Base-by-base conservation (phyloP, 2,888 invertebrate species). In the Leptinotarsa juncta region DNA sequence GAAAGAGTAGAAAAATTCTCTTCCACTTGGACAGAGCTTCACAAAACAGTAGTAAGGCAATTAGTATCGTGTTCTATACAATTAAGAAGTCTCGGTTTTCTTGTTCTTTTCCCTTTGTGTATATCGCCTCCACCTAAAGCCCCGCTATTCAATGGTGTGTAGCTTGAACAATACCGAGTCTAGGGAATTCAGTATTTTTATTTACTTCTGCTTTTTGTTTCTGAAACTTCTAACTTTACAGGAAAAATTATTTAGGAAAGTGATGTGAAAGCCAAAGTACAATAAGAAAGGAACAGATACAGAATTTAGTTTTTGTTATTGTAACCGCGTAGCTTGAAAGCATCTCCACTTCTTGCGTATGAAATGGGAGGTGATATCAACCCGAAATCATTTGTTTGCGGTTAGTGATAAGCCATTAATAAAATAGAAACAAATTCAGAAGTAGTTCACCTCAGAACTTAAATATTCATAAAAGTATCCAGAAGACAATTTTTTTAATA, bases 11-110 rank as follows among this genome's bases (percentile, higher is more conserved):
- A 55, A 70, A 79, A 81, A 77, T 80, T 82, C 81, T 82, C 83
- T 86, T 86, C 84, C 86, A 85, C 85, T 86, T 84, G 85, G 84
- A 84, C 84, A 85, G 82, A 83, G 80, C 79, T 82, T 83, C 84
- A 86, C 86, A 86, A 86, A 86, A 86, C 85, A 85, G 84, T 85
- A 86, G 84, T 84, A 84, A 85, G 86, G 86, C 87, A 87, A 88
- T 88, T 88, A 87, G 87, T 87, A 87, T 86, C 86, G 84, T 87
- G 85, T 87, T 87, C 86, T 86, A 83, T 85, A 85, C 87, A 87
- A 87, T 88, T 87, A 87, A 85, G 84, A 84, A 85, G 84, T 83
- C 83, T 83, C 81, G 80, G 81, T 79, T 82, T 83, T 83, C 85
- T 84, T 82, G 80, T 82, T 80, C 79, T 79, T 77, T 73, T 72